A percentile compares a stretch with the other conserved stretches of the same genome.
Evolutionary conservation across 2,888 invertebrate species (phyloP).

Genomic region (Epirrita christyi): DNA sequence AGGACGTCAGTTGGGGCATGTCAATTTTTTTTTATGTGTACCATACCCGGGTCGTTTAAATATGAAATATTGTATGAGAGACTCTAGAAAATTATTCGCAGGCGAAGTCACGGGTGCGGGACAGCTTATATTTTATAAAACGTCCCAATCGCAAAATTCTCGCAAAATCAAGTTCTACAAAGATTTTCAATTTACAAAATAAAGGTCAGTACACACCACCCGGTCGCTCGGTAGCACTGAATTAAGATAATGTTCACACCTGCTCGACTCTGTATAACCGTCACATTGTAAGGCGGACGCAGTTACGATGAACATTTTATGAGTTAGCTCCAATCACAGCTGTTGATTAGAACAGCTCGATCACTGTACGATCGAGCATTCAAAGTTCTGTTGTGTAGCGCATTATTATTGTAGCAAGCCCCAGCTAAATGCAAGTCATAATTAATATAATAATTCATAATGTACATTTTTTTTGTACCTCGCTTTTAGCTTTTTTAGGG

Average conservation of each 20-base stretch:
- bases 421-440: too few relatives aligned
- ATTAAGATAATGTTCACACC: constrained; percentile 84
- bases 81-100: too few relatives aligned
- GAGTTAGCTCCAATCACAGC: constrained; percentile 51
- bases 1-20: too few relatives aligned
- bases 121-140: constrained; percentile 6
- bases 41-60: too few relatives aligned
- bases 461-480: too few relatives aligned
- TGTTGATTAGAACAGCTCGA: constrained; percentile 3
- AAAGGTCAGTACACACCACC: constrained; percentile 61
- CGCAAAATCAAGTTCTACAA: constrained; percentile 30
- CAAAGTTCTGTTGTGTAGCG: background rate
- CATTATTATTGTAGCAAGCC: too few relatives aligned
- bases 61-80: too few relatives aligned
- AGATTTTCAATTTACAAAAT: constrained; percentile 53
- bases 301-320: constrained; percentile 69
- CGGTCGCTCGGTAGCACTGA: constrained; percentile 71
- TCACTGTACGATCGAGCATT: constrained; percentile 1
- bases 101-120: too few relatives aligned
- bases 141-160: constrained; percentile 12
- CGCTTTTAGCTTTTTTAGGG: too few relatives aligned
- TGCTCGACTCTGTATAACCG: constrained; percentile 72
- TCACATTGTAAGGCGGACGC: constrained; percentile 69
- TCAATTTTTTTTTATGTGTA: too few relatives aligned
- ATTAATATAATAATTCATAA: too few relatives aligned